Evolutionary conservation across 2,888 invertebrate species (phyloP).

Genomic region (Cenopis cana): DNA sequence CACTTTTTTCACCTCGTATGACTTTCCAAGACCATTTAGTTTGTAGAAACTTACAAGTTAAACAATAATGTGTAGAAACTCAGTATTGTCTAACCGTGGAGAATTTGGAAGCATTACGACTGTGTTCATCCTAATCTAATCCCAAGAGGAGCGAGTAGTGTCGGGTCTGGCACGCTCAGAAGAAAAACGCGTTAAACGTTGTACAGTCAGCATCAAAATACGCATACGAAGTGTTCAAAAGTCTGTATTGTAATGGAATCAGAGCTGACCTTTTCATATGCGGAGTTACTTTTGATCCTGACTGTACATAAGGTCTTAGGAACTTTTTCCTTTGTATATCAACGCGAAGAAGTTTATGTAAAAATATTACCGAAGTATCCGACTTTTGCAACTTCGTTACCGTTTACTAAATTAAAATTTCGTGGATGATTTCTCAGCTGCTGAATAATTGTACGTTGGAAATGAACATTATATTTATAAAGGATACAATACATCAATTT

Average conservation of each 20-base stretch:
- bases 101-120: constrained; percentile 25
- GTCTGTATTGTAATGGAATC: too few species aligned
- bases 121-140: constrained; percentile 29
- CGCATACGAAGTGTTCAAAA: too few species aligned
- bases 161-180: constrained; percentile 18
- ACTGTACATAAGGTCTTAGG: neutral
- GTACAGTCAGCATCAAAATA: too few species aligned
- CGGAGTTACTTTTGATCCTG: too few species aligned
- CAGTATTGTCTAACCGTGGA: constrained; percentile 19
- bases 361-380: constrained; percentile 25
- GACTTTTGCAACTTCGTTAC: constrained; percentile 20
- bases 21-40: neutral
- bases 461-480: neutral
- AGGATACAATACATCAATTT: too few species aligned
- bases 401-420: constrained; percentile 7
- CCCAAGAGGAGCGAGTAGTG: constrained; percentile 25
- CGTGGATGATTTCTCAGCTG: constrained; percentile 1
- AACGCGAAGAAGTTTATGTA: constrained; percentile 16
- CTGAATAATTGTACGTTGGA: neutral
- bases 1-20: too few species aligned
- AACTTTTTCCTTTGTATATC: neutral
- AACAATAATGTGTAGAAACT: constrained; percentile 1
- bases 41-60: neutral
- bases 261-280: too few species aligned
- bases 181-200: constrained; percentile 10